Conservation (phyloP, 2,113 vertebrate species). For the Apteryx owenii region DNA sequence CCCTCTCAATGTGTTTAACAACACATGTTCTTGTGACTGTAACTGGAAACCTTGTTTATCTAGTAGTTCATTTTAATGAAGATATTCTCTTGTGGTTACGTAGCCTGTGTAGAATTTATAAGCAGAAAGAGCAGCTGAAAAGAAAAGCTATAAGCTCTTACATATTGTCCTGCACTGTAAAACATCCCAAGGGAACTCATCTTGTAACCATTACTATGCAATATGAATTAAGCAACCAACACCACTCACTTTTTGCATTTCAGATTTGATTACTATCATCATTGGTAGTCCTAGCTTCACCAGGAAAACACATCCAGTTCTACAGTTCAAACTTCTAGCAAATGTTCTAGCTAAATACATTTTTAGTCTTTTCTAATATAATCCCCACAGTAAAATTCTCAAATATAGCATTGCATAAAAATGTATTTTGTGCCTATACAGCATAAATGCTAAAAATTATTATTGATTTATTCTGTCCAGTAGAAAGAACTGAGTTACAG, state of each 20-base stretch:
- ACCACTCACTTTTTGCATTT: constrained; percentile 44
- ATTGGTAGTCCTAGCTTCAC: constrained; percentile 22
- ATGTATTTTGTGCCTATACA: neutral
- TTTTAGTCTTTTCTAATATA: neutral
- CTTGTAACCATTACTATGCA: constrained; percentile 50
- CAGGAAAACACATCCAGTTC: neutral
- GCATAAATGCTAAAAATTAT: neutral
- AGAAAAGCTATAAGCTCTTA: constrained; percentile 60
- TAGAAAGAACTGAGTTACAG: neutral
- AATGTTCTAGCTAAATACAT: neutral
- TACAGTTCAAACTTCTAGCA: neutral
- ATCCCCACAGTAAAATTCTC: neutral
- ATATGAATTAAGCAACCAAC: constrained; percentile 48
- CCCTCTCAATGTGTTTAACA: neutral
- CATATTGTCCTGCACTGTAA: constrained; percentile 44
- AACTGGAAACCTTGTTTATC: constrained; percentile 37
- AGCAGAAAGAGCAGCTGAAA: constrained; percentile 46
- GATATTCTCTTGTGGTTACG: constrained; percentile 1
- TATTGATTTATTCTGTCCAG: constrained; percentile 3
- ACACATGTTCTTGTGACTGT: neutral
- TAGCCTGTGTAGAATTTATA: constrained; percentile 21
- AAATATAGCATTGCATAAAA: neutral
- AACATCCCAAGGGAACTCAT: constrained; percentile 30
- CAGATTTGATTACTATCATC: constrained; percentile 31
- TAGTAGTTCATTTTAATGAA: constrained; percentile 56